Percentiles rank a stretch among this genome's conserved stretches.
Conservation (phyloP, 2,113 vertebrate genomes). For the Phyllostomus discolor region DNA sequence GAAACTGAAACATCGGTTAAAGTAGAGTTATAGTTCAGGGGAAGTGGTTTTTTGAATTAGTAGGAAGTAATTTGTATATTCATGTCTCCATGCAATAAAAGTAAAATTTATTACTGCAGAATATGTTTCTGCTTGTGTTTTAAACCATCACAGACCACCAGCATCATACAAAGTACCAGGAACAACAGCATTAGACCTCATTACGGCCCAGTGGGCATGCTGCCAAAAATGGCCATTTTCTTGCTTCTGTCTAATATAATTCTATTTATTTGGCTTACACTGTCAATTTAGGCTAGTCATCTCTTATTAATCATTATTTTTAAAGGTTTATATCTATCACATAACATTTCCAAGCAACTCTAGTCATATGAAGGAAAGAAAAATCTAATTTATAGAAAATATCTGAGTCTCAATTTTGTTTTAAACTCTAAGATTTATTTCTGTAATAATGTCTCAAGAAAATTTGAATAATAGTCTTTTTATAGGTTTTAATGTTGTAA, state of each 20-base stretch:
- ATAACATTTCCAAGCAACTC: slow-evolving; percentile 2
- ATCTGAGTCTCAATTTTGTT: background rate
- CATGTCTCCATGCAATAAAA: background rate
- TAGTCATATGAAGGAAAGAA: slow-evolving; percentile 36
- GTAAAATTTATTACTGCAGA: slow-evolving; percentile 35
- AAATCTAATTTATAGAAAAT: slow-evolving; percentile 36
- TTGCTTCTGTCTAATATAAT: slow-evolving; percentile 50
- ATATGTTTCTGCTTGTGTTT: slow-evolving; percentile 48
- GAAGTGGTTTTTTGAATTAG: slow-evolving; percentile 1
- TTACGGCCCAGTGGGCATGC: background rate
- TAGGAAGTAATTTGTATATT: slow-evolving; percentile 2
- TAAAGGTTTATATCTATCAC: slow-evolving; percentile 3
- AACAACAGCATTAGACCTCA: slow-evolving; percentile 26
- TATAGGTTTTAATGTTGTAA: background rate
- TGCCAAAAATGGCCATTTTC: slow-evolving; percentile 46
- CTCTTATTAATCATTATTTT: slow-evolving; percentile 26
- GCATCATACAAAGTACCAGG: background rate
- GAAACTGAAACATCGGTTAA: background rate
- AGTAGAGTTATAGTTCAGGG: background rate
- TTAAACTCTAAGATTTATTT: slow-evolving; percentile 32
- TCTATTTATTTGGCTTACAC: slow-evolving; percentile 10
- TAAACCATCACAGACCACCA: slow-evolving; percentile 30
- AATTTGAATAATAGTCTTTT: background rate
- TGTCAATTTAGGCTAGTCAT: slow-evolving; percentile 44
- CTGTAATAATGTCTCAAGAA: background rate